Conservation (phyloP, 2,113 vertebrate species). For the Neolamprologus brichardi region DNA sequence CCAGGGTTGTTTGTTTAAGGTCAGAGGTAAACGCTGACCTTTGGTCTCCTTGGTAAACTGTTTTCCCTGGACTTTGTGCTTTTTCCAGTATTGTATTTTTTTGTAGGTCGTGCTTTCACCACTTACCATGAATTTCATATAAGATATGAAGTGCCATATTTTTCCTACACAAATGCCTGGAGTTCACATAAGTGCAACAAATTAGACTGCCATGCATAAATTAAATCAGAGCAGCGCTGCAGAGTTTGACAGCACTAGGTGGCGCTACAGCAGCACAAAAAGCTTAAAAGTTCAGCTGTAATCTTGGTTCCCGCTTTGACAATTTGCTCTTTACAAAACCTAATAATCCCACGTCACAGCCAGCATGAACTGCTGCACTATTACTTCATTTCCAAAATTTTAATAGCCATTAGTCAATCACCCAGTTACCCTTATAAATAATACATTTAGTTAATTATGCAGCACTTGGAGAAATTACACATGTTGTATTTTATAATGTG, state of each 20-base stretch:
- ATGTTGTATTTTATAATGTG: not conserved
- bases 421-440: not conserved
- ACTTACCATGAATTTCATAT: not conserved
- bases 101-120: not conserved
- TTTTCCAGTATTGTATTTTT: not conserved
- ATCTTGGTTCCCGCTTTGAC: not conserved
- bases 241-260: not conserved
- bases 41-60: not conserved
- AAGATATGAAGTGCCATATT: not conserved
- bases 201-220: not conserved
- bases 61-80: not conserved
- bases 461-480: not conserved
- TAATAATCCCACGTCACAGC: not conserved
- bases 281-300: not conserved
- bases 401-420: not conserved
- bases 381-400: not conserved
- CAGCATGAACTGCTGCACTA: not conserved
- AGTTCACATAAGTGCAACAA: not conserved
- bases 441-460: not conserved
- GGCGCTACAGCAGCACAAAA: not conserved
- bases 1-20: not conserved
- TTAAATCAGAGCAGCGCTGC: not conserved
- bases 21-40: not conserved
- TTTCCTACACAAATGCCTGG: not conserved
- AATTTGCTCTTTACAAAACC: not conserved